Evolutionary conservation across 2,797 vertebrate species (phyloP), one percentile per base, ranked within the genome.

Genomic region (Etheostoma perlongum): DNA sequence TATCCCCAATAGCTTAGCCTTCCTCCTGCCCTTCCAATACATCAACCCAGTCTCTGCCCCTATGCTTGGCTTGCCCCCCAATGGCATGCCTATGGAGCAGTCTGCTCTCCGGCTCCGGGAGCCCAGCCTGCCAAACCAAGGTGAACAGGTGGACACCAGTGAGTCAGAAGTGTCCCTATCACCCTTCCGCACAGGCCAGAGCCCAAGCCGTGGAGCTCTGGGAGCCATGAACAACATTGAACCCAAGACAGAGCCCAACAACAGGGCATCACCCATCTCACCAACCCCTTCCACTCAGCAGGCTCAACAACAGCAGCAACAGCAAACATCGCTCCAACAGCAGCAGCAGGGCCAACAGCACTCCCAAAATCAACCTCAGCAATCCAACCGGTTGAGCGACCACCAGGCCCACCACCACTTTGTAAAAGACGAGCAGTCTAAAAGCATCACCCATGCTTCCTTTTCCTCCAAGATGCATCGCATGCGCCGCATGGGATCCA

Each of bases 31-130:
- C 79, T 99, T 99, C 94, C 98, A 99, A 79, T 99, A 99, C 79
- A 99, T 99, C 89, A 99, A 99, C 89, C 98, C 98, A 18, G 98
- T 98, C 54, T 99, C 98, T 55, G 98, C 98, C 63, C 98, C 98
- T 0, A 95, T 99, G 92, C 93, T 99, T 48, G 98, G 98, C 76
- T 92, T 99, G 89, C 98, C 98, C 78, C 98, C 98, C n/a, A 99
- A 99, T 0, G 97, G 97, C 71, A 93, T 99, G 30, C 95, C 97
- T 19, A 91, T 99, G 88, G 98, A 99, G 71, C 98, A 99, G 78
- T 96, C 98, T 1, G 91, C 96, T 73, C 95, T 99, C 72, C 96
- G 97, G 83, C 95, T 98, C 36, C 93, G 97, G 64, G 98, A 99
- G 76, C 95, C 97, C 51, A 97, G 95, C 86, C 95, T 99, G 88